These are phyloP conservation scores for Amyelois transitella DNA, from an alignment of 1,140 invertebrate species.

Conservation along the genomic window DNA sequence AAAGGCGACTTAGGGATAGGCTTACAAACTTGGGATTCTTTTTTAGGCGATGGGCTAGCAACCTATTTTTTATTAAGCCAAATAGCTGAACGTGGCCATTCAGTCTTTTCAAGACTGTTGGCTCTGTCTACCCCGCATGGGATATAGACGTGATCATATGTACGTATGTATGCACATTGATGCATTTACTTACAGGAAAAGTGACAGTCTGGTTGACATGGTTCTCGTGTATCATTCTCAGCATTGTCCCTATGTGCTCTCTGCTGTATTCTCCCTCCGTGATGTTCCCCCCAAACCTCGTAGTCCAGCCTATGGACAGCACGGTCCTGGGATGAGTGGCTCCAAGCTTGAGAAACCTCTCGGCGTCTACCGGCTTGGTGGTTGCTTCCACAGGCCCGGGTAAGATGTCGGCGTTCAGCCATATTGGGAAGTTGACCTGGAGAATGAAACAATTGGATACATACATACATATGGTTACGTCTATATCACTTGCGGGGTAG, in stretches of 20 bases:
- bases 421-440: constrained; percentile 85
- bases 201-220: constrained; percentile 81
- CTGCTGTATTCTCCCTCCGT: constrained; percentile 79
- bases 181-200: constrained; percentile 85
- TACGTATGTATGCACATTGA: too few species aligned
- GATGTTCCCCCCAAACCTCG: constrained; percentile 74
- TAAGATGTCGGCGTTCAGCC: constrained; percentile 92
- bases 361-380: constrained; percentile 78
- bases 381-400: constrained; percentile 82
- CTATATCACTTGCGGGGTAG: too few species aligned
- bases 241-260: constrained; percentile 83
- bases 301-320: constrained; percentile 93
- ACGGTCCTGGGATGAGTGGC: constrained; percentile 79
- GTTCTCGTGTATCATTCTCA: constrained; percentile 76
- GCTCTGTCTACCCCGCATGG: too few species aligned
- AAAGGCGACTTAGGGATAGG: too few species aligned
- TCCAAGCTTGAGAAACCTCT: constrained; percentile 75
- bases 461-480: too few species aligned
- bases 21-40: too few species aligned
- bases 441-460: constrained; percentile 26
- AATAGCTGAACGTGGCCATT: too few species aligned
- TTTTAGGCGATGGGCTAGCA: too few species aligned
- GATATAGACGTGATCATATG: too few species aligned
- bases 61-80: too few species aligned
- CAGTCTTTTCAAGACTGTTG: too few species aligned